These are phyloP conservation scores for Charadrius vociferus DNA, from an alignment of 2,113 vertebrate genomes.

Conservation along the genomic window DNA sequence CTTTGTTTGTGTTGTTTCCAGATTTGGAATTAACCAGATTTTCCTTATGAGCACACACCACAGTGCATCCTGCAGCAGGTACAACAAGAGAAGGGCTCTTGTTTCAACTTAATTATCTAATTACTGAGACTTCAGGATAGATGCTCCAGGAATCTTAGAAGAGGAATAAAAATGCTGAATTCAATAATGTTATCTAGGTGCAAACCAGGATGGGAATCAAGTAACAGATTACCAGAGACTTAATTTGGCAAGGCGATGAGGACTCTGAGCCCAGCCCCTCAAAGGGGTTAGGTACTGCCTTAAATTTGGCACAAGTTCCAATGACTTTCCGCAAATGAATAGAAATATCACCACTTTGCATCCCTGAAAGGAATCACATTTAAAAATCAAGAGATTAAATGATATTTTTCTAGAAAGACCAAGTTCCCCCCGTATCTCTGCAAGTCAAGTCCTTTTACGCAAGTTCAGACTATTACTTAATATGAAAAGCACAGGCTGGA, in stretches of 20 bases:
- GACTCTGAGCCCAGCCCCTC: neutral
- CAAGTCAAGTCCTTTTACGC: neutral
- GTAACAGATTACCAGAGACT: neutral
- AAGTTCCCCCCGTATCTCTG: neutral
- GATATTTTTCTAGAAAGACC: neutral
- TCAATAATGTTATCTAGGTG: neutral
- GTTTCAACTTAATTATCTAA: neutral
- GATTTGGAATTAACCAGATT: neutral
- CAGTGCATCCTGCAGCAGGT: neutral
- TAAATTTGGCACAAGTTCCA: neutral
- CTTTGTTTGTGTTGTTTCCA: neutral
- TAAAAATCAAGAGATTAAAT: neutral
- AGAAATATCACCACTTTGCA: neutral
- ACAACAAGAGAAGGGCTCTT: neutral
- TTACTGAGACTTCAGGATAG: neutral
- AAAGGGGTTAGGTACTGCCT: neutral
- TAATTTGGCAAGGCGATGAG: neutral
- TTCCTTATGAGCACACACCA: neutral
- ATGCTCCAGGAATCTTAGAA: neutral
- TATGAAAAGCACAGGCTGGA: neutral
- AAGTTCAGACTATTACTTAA: neutral
- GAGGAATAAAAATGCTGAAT: neutral
- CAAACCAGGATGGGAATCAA: neutral
- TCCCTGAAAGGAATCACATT: neutral
- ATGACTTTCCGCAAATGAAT: neutral